A percentile compares a stretch with the other conserved stretches of the same genome.
These are phyloP conservation scores for Rhynchophorus ferrugineus DNA, from an alignment of 1,140 invertebrate species.

Conservation along the genomic window DNA sequence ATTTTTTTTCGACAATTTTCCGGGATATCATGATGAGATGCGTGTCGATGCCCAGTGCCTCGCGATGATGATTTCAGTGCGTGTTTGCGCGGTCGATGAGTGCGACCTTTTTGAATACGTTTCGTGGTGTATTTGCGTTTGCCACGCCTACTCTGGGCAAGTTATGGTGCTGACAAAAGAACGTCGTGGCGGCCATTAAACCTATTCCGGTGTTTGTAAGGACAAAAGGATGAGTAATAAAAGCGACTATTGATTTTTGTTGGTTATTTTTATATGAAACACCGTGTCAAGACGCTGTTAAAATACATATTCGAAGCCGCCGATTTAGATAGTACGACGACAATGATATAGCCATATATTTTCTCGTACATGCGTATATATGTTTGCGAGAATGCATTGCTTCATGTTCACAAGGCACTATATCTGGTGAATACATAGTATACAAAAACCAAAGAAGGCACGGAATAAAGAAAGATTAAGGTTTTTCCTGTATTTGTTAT, in stretches of 20 bases:
- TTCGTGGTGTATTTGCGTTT: constrained; percentile 12
- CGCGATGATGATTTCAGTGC: constrained; percentile 2
- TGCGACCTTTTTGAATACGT: background rate
- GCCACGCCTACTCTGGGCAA: constrained; percentile 31
- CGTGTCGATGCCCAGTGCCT: background rate
- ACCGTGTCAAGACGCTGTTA: no score
- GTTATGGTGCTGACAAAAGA: constrained; percentile 33
- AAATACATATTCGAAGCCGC: no score
- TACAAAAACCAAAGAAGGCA: no score
- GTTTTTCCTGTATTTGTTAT: no score
- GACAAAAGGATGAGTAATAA: background rate
- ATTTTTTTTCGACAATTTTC: background rate
- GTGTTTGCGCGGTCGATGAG: background rate
- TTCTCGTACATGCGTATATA: no score
- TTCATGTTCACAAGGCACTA: no score
- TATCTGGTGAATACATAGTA: no score
- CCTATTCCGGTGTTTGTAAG: constrained; percentile 21
- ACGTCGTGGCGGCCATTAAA: constrained; percentile 38
- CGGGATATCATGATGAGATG: background rate
- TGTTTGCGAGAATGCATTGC: no score
- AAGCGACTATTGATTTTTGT: background rate
- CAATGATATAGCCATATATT: no score
- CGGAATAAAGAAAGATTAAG: no score
- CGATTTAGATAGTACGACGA: no score
- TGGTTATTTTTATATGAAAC: background rate